Evolutionary conservation across 2,888 invertebrate genomes (phyloP), one percentile per base, ranked within the genome.

Genomic region (Diarsia dahlii): DNA sequence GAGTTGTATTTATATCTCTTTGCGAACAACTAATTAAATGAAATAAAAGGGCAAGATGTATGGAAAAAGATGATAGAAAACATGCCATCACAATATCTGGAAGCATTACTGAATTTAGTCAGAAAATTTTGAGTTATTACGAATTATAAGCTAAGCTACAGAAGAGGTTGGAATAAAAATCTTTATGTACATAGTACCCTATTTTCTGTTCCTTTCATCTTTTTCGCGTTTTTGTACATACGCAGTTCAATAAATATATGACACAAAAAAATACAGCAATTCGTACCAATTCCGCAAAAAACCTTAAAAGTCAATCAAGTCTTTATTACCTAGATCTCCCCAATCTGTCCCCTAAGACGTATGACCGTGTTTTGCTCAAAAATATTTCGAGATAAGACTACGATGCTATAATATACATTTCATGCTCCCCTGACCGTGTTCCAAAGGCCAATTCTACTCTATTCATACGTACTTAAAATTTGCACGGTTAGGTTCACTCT

Each of bases 401-500:
- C 68, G 60, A 69, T 63, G 60, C 39, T 15, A 8, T 82, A 78
- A 79, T 81, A 71, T 64, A 78, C 76, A 68, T 88, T 77, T 76
- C 74, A 52, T 76, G 80, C 65, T 80, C 28, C 52, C 34, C 58
- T 72, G 75, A 52, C 50, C 71, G 65, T 81, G 58, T 62, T n/a
- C 23, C 54, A 76, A 79, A 76, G 71, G 62, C 80, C 73, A 80
- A 83, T 84, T 80, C 70, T 56, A 68, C 63, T 67, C 65, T 79
- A 76, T 81, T 77, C 78, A 81, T 83, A 71, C 75, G 82, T 87
- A 85, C 89, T 92, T 90, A 89, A 91, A 91, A 90, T 88, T 90
- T 89, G 88, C 86, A 89, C 90, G 86, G 78, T 73, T 68, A 73
- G 78, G 66, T 76, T 72, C 68, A 80, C 71, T 74, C 58, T 20